Evolutionary conservation across 2,888 invertebrate genomes (phyloP), one percentile per base, ranked within the genome.

Genomic region (Athalia cordata): DNA sequence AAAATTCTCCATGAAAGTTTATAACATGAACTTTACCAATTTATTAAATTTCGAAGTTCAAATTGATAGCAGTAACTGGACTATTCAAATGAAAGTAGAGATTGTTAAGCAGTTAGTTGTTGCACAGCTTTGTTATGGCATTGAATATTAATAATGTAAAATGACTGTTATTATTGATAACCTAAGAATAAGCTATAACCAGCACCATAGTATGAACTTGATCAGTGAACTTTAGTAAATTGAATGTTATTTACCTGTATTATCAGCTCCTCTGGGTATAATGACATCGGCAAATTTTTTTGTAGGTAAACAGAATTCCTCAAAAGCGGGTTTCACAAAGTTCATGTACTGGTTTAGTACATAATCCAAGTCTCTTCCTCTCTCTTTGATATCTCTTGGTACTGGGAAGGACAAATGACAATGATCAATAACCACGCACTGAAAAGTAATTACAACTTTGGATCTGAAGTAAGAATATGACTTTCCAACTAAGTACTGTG

Each of bases 201-300:
- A 67, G n/a, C 62, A 74, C 68, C 70, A 59, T 47, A 50, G 45
- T 9, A 43, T 47, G 15, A 57, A 8, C 45, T 59, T 72, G 6
- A 3, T 13, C 59, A 47, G 6, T 13, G 45, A 59, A 13, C 5
- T 13, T 43, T 43, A 3, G 15, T 59, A 15, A 57, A 59, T 59
- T 5, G 78, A 77, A 74, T 77, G 70, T 80, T 43, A 89, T 94
- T 94, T 91, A 97, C 98, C 97, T 90, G 95, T 94, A 90, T 99
- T 99, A 89, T 99, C 99, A 45, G 99, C 99, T 80, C 99, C 99
- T 83, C 99, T 93, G 0, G 99, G 99, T 90, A 99, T 99, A 87
- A 99, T 99, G 75, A 99, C 98, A 92, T 99, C 99, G 77, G 99
- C 99, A 92, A 99, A 99, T 90, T 99, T 99, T 92, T 99, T 99